These are phyloP conservation scores for Heterohyrax brucei DNA, from an alignment of 2,797 vertebrate species.

Conservation along the genomic window DNA sequence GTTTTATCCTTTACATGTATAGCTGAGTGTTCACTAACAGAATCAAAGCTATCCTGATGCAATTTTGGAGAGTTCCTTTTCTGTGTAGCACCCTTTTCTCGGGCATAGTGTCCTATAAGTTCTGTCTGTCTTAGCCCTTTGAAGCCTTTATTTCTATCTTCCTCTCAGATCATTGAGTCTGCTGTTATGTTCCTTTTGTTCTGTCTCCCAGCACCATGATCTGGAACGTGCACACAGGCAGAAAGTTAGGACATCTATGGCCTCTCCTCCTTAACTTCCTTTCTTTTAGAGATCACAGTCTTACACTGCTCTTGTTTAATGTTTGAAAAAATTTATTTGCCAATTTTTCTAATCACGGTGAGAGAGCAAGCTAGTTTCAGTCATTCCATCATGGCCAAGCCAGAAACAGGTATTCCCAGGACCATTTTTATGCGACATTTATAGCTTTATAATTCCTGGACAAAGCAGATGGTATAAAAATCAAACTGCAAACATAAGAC, in stretches of 20 bases:
- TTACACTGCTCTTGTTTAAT: not conserved
- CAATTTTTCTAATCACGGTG: not conserved
- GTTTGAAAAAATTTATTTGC: not conserved
- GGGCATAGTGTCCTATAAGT: not conserved
- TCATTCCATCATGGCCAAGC: not conserved
- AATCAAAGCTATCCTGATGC: not conserved
- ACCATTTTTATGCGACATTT: not conserved
- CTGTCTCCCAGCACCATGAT: not conserved
- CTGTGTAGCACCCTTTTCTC: not conserved
- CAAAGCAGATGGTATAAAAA: not conserved
- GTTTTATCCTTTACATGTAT: not conserved
- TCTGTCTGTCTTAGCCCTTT: not conserved
- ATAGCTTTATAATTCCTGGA: not conserved
- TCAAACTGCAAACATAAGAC: not conserved
- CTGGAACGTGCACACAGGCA: not conserved
- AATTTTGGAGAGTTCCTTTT: not conserved
- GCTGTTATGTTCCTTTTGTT: not conserved
- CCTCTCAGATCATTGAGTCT: not conserved
- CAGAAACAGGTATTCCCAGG: not conserved
- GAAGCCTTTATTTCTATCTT: not conserved
- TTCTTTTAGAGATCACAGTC: not conserved
- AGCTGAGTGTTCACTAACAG: not conserved
- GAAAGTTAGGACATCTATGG: not conserved
- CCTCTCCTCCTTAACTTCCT: not conserved
- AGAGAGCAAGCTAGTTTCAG: not conserved